Base-by-base conservation (phyloP, 2,113 vertebrate genomes). In the Thunnus thynnus region DNA sequence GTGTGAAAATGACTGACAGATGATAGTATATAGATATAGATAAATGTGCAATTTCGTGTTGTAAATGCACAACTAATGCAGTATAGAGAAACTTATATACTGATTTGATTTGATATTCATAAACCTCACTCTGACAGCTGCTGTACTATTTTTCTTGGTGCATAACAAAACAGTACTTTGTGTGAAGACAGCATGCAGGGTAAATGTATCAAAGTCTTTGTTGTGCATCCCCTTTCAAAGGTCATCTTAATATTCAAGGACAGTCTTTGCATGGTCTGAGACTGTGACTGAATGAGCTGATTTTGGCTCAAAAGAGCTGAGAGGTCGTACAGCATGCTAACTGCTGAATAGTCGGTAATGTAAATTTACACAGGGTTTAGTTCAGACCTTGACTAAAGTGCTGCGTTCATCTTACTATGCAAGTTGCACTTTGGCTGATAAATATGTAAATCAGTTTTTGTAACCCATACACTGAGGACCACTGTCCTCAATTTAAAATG, bases 221-320 rank as follows among this genome's bases (percentile, higher is more conserved):
- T 60, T 79, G 67, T 78, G 66, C 78, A 66, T 78, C 41, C 48
- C 68, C 64, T 57, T 85, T 62, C 32, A 84, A 84, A 83, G 85
- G 71, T 81, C 81, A 80, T 63, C 27, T 90, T 85, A 79, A 72
- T 86, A 91, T 88, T 89, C 83, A 90, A 86, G 88, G 82, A 86
- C 58, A 66, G 69, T 68, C 55, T 58, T 36, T 82, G 63, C 76
- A 72, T 4, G 54, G 84, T 82, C 36, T 5, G 54, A 64, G 78
- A 25, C 66, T 82, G 75, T 80, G 87, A 82, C 80, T 86, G 83
- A 81, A 81, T 71, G 58, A 83, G 78, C 73, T 55, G 56, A 72
- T 85, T 79, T 82, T 27, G 58, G 69, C 78, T 85, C 64, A 54
- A 14, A 66, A 54, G 76, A 55, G 72, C 68, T 44, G 50, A 78